Evolutionary conservation across 2,888 invertebrate genomes (phyloP), one percentile per base, ranked within the genome.

Genomic region (Gibbula magus): DNA sequence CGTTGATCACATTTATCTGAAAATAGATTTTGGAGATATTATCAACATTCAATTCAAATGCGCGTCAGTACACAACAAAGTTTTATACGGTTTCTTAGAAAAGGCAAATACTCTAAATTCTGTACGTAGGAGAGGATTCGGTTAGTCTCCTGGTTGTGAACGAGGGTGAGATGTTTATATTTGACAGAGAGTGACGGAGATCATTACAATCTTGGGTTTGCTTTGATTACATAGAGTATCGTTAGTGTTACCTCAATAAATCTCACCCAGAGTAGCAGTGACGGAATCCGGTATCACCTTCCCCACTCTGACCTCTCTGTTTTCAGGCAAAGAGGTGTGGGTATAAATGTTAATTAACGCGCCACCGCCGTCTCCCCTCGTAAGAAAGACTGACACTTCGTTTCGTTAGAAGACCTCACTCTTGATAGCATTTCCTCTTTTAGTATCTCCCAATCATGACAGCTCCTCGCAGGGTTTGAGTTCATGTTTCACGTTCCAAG

Each of bases 371-470:
- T 70, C 35, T 32, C 35, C n/a, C 35, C 18, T 70, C 20, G 39
- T 70, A 39, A 25, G 70, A 70, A 35, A 35, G 70, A 20, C 70
- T 70, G 70, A 70, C 70, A 35, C 32, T 70, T 39, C 29, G 70
- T 35, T 39, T 35, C 35, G 70, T 70, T 70, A 10, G 32, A 39
- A 35, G 70, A 70, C 35, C 70, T 70, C 39, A 39, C 20, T 32
- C 35, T 70, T 70, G 70, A 70, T 20, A 39, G 35, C 39, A 70
- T 39, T 70, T 39, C 70, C 70, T 70, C 32, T 39, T 35, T 20
- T 13, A 20, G 70, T 70, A 70, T 70, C 70, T 70, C 70, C 20
- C 70, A 20, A 70, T 70, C 70, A 70, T 70, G 70, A n/a, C 70
- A 35, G 29, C 32, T 20, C 39, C 18, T n/a, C 70, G 20, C 18